These are phyloP conservation scores for Notocelia uddmanniana DNA, from an alignment of 2,888 invertebrate genomes.

Conservation along the genomic window DNA sequence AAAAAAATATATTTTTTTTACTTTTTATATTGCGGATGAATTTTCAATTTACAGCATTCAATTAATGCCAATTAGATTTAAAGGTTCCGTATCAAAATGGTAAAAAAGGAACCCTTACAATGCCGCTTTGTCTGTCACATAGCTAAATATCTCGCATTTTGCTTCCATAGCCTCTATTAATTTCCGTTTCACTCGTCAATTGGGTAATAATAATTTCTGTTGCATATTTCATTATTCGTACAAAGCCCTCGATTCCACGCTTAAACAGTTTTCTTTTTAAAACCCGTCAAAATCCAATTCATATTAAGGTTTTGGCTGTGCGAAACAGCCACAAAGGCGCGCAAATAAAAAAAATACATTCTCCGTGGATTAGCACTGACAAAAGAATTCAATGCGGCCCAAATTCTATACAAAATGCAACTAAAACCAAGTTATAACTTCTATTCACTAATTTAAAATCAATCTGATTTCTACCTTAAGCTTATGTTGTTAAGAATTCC, in stretches of 20 bases:
- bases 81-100: no score
- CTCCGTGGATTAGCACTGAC: conserved; percentile 60
- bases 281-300: conserved; percentile 44
- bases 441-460: neutral
- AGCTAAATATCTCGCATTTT: no score
- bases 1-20: no score
- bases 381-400: conserved; percentile 53
- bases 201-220: conserved; percentile 18
- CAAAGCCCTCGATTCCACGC: conserved; percentile 38
- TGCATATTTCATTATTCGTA: conserved; percentile 23
- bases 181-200: neutral
- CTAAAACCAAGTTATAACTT: conserved; percentile 14
- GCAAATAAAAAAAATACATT: conserved; percentile 55
- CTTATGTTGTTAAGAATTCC: fast-evolving
- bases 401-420: conserved; percentile 43
- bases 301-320: conserved; percentile 50
- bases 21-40: no score
- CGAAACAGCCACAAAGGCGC: conserved; percentile 51
- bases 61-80: no score
- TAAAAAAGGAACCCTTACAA: no score
- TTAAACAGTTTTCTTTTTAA: conserved; percentile 42
- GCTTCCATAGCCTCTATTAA: neutral
- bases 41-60: no score
- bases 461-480: conserved; percentile 1
- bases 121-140: no score